These are phyloP conservation scores for Hippocampus zosterae DNA, from an alignment of 2,113 vertebrate genomes.

Conservation along the genomic window DNA sequence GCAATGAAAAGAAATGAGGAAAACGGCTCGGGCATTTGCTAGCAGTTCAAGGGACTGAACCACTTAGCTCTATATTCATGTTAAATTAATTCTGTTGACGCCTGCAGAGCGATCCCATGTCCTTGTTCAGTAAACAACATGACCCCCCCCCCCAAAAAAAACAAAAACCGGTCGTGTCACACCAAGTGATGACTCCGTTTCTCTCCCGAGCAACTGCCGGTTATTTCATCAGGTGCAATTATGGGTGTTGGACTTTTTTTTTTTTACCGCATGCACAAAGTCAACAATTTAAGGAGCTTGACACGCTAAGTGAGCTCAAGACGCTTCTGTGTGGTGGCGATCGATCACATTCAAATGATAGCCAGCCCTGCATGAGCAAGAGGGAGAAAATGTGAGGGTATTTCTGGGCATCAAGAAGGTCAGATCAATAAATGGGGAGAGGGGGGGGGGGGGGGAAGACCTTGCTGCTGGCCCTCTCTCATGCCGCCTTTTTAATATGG, in stretches of 20 bases:
- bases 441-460: too few relatives aligned
- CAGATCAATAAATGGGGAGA: constrained; percentile 59
- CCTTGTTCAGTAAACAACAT: too few relatives aligned
- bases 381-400: constrained; percentile 38
- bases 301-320: not conserved
- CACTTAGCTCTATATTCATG: too few relatives aligned
- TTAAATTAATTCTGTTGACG: too few relatives aligned
- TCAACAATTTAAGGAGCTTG: not conserved
- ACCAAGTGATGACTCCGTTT: not conserved
- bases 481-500: constrained; percentile 51
- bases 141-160: too few relatives aligned
- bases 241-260: not conserved
- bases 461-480: constrained; percentile 31
- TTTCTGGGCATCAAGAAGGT: constrained; percentile 61
- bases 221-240: not conserved
- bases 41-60: too few relatives aligned
- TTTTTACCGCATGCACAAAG: not conserved
- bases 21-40: too few relatives aligned
- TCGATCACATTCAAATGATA: constrained; percentile 8
- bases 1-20: too few relatives aligned
- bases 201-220: not conserved
- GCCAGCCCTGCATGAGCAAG: not conserved
- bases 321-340: not conserved
- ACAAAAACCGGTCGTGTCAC: too few relatives aligned
- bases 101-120: too few relatives aligned